Percentiles rank a stretch among this genome's conserved stretches.
phyloP scores from a whole-genome alignment of 2,113 vertebrate genomes.

The Scortum barcoo region DNA sequence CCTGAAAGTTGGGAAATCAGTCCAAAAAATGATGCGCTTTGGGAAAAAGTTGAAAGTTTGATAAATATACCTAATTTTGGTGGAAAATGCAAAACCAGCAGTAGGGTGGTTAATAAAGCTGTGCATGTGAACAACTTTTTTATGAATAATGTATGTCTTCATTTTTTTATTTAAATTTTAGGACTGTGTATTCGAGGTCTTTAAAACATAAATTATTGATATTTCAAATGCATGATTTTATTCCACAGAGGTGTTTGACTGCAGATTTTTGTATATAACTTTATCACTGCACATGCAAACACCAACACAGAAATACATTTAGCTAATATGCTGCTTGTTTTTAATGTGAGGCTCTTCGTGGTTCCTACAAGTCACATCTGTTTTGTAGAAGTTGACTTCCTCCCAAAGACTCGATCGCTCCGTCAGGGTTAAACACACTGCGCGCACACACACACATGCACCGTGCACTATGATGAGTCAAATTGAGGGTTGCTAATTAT shows the following conservation, averaged over 20 bases:
- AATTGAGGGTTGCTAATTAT: constrained; percentile 82
- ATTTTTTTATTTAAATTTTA: not conserved
- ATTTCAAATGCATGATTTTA: not conserved
- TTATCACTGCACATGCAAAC: not conserved
- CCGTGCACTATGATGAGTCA: constrained; percentile 68
- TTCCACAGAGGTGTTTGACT: not conserved
- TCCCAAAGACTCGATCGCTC: constrained; percentile 55
- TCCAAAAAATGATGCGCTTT: not conserved
- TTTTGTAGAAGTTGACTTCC: constrained; percentile 57
- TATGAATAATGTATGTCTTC: not conserved
- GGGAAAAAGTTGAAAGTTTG: not conserved
- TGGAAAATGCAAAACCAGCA: not conserved
- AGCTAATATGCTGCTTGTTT: not conserved
- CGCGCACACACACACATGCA: not conserved
- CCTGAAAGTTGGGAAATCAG: not conserved
- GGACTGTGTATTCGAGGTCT: not conserved
- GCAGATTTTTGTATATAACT: not conserved
- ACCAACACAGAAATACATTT: not conserved
- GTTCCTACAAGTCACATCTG: constrained; percentile 60
- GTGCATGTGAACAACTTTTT: not conserved
- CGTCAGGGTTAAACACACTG: constrained; percentile 65
- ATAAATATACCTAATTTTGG: not conserved
- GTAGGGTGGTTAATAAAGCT: not conserved
- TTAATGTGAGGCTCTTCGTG: constrained; percentile 27
- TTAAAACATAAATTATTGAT: not conserved